Base-by-base conservation (phyloP, 2,888 invertebrate species). In the Tubulanus polymorphus region DNA sequence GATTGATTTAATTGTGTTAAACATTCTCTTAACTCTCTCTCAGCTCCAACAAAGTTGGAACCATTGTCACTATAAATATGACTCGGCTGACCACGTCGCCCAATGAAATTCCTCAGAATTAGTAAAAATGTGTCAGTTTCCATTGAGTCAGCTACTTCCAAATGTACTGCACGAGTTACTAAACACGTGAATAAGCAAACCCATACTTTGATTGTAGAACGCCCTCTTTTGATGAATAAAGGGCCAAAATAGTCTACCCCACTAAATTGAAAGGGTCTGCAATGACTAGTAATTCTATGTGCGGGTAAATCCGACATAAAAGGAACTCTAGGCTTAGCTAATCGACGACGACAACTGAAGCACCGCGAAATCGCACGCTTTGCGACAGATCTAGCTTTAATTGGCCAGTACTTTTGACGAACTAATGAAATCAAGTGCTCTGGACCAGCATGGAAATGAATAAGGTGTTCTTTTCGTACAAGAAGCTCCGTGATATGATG, bases 221-320 rank as follows among this genome's bases (percentile, higher is more conserved):
- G 51, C 3, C 54, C 54, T 3, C 15, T 5, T 30, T 52, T 54
- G 3, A 20, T 41, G 10, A 15, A 27, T 2, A 54, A 10, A 6
- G 48, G 54, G 15, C 37, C 50, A 47, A 53, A 53, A 15, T 47
- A 53, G 23, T 53, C 53, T 18, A 53, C 41, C 2, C 46, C 53
- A 20, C 18, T 15, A 18, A n/a, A 15, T 26, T 20, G 3, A 41
- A 46, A 51, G 6, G 37, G 26, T 26, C 28, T n/a, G 5, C 5
- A 26, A 5, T n/a, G 5, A 26, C n/a, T 27, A 3, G 48, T 10
- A 8, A 48, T n/a, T 20, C 48, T 5, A 6, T 8, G 26, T 20
- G 23, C 6, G 6, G 23, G 23, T 6, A 48, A 27, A 48, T 48
- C 23, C 5, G 48, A 25, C 48, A 48, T 48, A 3, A 6, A 26